phyloP scores from a whole-genome alignment of 2,797 vertebrate genomes.

The Linurgus olivaceus region DNA sequence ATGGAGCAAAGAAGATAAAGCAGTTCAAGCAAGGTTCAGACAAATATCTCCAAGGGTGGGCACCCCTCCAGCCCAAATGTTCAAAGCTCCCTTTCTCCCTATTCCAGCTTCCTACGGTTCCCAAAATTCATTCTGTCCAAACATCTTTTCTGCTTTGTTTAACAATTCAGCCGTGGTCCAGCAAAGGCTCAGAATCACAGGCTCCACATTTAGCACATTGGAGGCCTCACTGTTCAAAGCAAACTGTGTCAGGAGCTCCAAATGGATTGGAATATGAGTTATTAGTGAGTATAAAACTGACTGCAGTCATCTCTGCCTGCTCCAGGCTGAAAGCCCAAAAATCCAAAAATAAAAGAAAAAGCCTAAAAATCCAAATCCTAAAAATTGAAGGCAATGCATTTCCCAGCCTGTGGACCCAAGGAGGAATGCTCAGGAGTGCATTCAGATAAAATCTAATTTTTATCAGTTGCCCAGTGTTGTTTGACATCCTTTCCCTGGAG shows the following conservation, averaged over 20 bases:
- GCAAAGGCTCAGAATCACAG: neutral
- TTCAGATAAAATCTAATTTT: neutral
- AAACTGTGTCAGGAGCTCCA: neutral
- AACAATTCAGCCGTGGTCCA: neutral
- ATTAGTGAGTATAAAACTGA: neutral
- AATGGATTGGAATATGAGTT: neutral
- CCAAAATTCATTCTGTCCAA: constrained; percentile 8
- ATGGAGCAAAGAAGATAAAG: neutral
- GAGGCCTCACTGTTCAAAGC: neutral
- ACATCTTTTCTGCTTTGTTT: constrained; percentile 12
- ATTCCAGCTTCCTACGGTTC: neutral
- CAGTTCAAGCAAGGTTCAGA: constrained; percentile 17
- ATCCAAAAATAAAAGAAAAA: neutral
- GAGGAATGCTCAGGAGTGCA: neutral
- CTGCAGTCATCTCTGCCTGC: neutral
- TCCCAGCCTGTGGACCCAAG: neutral
- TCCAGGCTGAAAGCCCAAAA: neutral
- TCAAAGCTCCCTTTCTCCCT: neutral
- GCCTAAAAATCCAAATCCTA: neutral
- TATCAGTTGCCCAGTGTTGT: neutral
- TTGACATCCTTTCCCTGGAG: neutral
- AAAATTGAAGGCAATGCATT: neutral
- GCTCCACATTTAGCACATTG: neutral
- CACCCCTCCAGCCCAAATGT: neutral
- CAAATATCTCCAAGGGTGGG: neutral